Base-by-base conservation (phyloP, 2,888 invertebrate species). In the Minunthozetes semirufus region DNA sequence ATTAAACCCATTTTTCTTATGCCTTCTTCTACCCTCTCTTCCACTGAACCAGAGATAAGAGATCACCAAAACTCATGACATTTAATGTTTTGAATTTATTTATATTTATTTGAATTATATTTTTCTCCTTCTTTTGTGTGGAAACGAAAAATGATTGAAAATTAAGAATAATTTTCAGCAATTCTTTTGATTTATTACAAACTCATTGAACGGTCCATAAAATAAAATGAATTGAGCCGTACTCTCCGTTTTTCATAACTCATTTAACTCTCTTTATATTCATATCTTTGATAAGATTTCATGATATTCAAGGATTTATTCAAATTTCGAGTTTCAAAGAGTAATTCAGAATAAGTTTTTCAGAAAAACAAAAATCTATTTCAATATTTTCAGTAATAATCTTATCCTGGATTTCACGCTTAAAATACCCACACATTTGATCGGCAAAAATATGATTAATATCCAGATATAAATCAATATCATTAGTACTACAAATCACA, bases 121-220 rank as follows among this genome's bases (percentile, higher is more conserved):
- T 53, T 53, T 25, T 25, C 25, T 2, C 9, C 6, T 53, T 19
- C 53, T n/a, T 5, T 53, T 53, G 6, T 53, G n/a, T 19, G 15
- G 22, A 25, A 56, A 56, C 53, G 19, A 19, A 53, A n/a, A n/a
- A 19, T 25, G 25, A 56, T 56, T 25, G 25, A n/a, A 53, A 53
- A 53, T n/a, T 53, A 53, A 53, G 19, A 6, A n/a, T 17, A 53
- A 53, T 8, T n/a, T n/a, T 53, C 19, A 3, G 5, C 9, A 1
- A 25, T 56, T 56, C 6, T 56, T 56, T 22, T 56, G 56, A 25
- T 56, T 56, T 25, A 25, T 25, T 56, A 25, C 22, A 56, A 56
- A 56, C 56, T 56, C 56, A 56, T 56, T 56, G 25, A 56, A 56
- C 25, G 56, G 9, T 25, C 25, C 56, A 56, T 56, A 56, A 56